These are phyloP conservation scores for Phrynocephalus vlangalii DNA, from an alignment of 2,797 vertebrate genomes.

Conservation along the genomic window DNA sequence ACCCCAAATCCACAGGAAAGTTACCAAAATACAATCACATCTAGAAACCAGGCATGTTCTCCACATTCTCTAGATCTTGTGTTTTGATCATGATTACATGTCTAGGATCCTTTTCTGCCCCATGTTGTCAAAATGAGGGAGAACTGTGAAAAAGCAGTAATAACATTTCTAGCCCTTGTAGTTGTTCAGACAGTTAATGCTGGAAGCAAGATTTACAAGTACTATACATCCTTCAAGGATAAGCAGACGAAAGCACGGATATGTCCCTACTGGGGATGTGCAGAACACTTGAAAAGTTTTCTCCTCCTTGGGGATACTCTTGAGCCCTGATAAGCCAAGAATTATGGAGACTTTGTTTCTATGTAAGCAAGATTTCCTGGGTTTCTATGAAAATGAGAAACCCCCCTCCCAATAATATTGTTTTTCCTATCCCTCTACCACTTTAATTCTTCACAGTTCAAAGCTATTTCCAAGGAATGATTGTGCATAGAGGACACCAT, in stretches of 20 bases:
- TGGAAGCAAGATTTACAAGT: background rate
- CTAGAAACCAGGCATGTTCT: background rate
- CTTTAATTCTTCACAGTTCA: too few species aligned
- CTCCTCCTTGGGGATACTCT: too few species aligned
- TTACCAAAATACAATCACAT: background rate
- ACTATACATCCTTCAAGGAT: background rate
- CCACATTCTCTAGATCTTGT: background rate
- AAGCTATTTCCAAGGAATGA: too few species aligned
- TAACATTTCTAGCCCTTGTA: slow-evolving; percentile 38
- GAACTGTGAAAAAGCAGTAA: background rate
- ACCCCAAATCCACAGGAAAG: background rate
- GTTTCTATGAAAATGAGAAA: too few species aligned
- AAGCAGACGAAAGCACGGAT: background rate
- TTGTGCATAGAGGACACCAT: too few species aligned
- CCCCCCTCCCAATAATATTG: too few species aligned
- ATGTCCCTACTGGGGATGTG: too few species aligned
- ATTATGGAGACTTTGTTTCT: too few species aligned
- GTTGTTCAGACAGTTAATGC: background rate
- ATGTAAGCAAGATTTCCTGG: too few species aligned
- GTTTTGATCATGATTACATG: background rate
- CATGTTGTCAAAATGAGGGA: background rate
- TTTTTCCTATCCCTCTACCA: too few species aligned
- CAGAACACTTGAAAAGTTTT: too few species aligned
- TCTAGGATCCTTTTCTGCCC: background rate
- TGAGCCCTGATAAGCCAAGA: too few species aligned